These are phyloP conservation scores for Cephus spinipes DNA, from an alignment of 2,888 invertebrate species.

Conservation along the genomic window DNA sequence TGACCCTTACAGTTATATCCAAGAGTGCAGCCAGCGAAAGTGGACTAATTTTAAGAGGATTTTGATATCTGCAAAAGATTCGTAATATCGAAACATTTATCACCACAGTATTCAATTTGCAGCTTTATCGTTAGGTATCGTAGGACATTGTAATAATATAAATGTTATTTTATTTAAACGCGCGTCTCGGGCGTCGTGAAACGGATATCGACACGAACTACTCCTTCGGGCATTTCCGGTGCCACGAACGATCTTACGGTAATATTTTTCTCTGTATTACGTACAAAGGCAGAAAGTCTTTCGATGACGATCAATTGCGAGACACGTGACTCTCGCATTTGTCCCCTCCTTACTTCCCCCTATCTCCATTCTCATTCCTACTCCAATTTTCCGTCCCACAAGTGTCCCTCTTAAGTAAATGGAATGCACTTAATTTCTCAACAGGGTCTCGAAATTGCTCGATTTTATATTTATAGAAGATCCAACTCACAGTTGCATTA, in stretches of 20 bases:
- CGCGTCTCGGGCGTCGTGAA: constrained; percentile 24
- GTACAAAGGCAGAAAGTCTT: neutral
- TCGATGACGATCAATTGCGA: neutral
- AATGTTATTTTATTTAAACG: constrained; percentile 52
- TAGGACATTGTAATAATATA: constrained; percentile 38
- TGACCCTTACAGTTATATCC: constrained; percentile 67
- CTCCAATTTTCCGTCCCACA: neutral
- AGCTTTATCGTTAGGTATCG: constrained; percentile 62
- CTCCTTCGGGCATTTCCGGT: constrained; percentile 10
- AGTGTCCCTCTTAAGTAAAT: neutral
- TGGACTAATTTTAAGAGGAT: constrained; percentile 50
- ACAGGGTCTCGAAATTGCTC: neutral
- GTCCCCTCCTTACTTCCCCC: neutral
- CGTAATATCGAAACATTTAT: constrained; percentile 54
- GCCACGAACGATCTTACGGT: neutral
- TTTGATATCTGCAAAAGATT: constrained; percentile 35
- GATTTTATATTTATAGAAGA: neutral
- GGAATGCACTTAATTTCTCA: neutral
- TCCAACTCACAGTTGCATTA: neutral
- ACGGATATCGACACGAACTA: neutral
- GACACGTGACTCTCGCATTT: neutral
- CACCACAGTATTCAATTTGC: constrained; percentile 65
- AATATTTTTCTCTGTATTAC: constrained; percentile 1
- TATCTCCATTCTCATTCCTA: neutral
- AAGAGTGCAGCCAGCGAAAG: constrained; percentile 66